A percentile compares a stretch with the other conserved stretches of the same genome.
phyloP scores from a whole-genome alignment of 2,797 vertebrate species.

The Vireo griseus region DNA sequence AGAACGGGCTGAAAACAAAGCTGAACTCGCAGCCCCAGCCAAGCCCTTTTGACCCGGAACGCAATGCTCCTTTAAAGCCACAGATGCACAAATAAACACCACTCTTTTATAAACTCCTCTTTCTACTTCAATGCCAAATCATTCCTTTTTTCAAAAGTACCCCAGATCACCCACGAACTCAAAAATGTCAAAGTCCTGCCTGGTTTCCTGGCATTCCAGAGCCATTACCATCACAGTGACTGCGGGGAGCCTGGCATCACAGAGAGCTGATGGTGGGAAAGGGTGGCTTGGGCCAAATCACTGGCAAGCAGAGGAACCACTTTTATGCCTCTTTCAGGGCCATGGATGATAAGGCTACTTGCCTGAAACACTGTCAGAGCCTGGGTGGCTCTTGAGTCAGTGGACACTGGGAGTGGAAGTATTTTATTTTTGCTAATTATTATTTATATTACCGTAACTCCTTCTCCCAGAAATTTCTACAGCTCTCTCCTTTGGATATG shows the following conservation, averaged over 20 bases:
- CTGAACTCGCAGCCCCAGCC: not conserved
- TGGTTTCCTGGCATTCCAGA: not conserved
- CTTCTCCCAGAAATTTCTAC: not conserved
- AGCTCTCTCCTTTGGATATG: not conserved
- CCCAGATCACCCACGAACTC: not conserved
- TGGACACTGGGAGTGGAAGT: not conserved
- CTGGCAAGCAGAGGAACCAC: not conserved
- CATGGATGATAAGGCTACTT: not conserved
- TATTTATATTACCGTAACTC: not conserved
- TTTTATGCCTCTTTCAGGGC: not conserved
- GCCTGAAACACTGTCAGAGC: not conserved
- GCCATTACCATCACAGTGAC: fast-evolving
- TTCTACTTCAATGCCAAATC: not conserved
- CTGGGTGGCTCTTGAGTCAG: not conserved
- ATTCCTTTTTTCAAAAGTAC: not conserved
- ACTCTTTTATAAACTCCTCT: not conserved
- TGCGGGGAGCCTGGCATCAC: fast-evolving
- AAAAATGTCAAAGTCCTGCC: not conserved
- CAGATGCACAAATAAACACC: not conserved
- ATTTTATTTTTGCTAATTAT: not conserved
- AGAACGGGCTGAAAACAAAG: not conserved
- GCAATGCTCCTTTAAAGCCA: not conserved
- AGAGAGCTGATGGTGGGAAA: not conserved
- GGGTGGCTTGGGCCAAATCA: not conserved
- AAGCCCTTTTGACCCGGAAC: not conserved